Evolutionary conservation across 2,888 invertebrate species (phyloP).

Genomic region (Syrphus vitripennis): DNA sequence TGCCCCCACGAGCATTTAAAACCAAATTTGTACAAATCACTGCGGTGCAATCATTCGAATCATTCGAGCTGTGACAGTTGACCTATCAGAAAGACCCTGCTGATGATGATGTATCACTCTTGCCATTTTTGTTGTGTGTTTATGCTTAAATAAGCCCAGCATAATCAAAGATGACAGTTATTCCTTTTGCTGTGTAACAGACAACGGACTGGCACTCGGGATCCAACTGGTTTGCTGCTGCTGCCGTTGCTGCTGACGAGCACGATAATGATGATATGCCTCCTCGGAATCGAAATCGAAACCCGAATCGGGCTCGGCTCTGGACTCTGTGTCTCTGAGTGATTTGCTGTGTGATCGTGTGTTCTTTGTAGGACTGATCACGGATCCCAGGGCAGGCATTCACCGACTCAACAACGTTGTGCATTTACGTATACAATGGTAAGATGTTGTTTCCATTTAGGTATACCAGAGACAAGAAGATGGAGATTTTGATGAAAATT

Average conservation of each 20-base stretch:
- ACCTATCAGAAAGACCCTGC: constrained; percentile 73
- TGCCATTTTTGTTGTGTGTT: constrained; percentile 71
- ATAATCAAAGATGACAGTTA: constrained; percentile 71
- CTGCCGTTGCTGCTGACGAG: constrained; percentile 65
- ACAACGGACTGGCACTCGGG: constrained; percentile 61
- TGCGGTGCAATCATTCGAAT: constrained; percentile 71
- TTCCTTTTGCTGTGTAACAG: constrained; percentile 68
- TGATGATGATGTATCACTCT: constrained; percentile 74
- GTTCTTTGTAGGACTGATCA: constrained; percentile 39
- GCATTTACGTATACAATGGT: constrained; percentile 43
- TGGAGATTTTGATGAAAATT: constrained; percentile 66
- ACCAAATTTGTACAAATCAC: constrained; percentile 71
- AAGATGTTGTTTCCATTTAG: constrained; percentile 63
- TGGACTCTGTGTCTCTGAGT: constrained; percentile 45
- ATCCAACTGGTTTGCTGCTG: constrained; percentile 71
- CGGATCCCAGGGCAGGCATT: not conserved
- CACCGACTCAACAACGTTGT: not conserved
- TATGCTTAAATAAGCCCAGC: constrained; percentile 72
- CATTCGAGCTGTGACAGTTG: constrained; percentile 73
- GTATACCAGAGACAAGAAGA: constrained; percentile 20
- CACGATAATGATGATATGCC: constrained; percentile 64
- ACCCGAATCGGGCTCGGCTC: constrained; percentile 3
- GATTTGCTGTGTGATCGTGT: constrained; percentile 31
- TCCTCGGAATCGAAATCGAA: constrained; percentile 28
- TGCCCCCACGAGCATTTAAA: constrained; percentile 66